Base-by-base conservation (phyloP, 2,888 invertebrate genomes). In the Dorcus parallelipipedus region DNA sequence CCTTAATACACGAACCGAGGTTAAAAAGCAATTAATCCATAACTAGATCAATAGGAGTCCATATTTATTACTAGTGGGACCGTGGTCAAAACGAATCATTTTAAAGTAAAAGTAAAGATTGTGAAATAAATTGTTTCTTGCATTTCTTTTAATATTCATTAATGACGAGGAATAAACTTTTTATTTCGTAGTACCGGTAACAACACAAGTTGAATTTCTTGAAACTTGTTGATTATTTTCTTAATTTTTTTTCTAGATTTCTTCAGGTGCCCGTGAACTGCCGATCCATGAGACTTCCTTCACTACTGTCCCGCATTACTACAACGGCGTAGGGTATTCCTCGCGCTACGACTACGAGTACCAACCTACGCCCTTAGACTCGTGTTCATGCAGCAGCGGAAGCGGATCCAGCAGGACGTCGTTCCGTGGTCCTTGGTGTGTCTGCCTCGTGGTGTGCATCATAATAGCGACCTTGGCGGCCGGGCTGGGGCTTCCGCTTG, bases 401-500 rank as follows among this genome's bases (percentile, higher is more conserved):
- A 81, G 82, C 63, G 81, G 81, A 58, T 81, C 82, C 50, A 81
- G 82, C 70, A 78, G 82, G 50, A 82, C 81, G 68, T 81, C 83
- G 3, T 69, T 75, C 9, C 71, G 73, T 14, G 76, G 76, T 33
- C 82, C 84, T 38, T 81, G 84, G 72, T 78, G 77, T 61, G 80
- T 84, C 64, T 84, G 84, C 60, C 77, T 85, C 59, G 83, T 85
- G 56, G 83, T 84, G 60, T 81, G 84, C 65, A 81, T 84, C 59
- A 82, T 85, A 70, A 78, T 84, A 66, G 82, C 82, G 59, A 84
- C 83, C 57, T 78, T 86, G 56, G 83, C 82, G 61, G 82, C 83
- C 60, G 84, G 84, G 56, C 79, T 84, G 45, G 83, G 83, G 53
- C 77, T 85, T 64, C 85, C 84, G n/a, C 80, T 85, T 76, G 82